A percentile compares a stretch with the other conserved stretches of the same genome.
These are phyloP conservation scores for Nomada ruficornis DNA, from an alignment of 2,888 invertebrate species.

Conservation along the genomic window DNA sequence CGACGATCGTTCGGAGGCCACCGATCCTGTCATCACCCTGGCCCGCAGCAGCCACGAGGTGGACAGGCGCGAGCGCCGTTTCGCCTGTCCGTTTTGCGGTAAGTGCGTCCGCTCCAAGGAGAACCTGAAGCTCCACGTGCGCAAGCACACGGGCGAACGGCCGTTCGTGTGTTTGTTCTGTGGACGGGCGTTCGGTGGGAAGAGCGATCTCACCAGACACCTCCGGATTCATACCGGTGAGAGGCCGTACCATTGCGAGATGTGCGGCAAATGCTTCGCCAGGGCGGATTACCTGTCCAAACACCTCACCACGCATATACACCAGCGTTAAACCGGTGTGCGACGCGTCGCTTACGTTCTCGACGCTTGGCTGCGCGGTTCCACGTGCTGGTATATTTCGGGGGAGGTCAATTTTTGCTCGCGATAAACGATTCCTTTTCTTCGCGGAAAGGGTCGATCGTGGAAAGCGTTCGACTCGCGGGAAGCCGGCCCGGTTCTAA, in stretches of 20 bases:
- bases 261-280: conserved; percentile 96
- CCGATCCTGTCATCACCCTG: conserved; percentile 59
- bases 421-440: too few relatives aligned
- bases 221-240: conserved; percentile 95
- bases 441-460: background rate
- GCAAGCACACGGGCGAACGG: conserved; percentile 94
- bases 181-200: conserved; percentile 94
- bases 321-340: conserved; percentile 83
- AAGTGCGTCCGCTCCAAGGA: conserved; percentile 95
- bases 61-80: conserved; percentile 85
- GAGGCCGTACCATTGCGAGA: conserved; percentile 95
- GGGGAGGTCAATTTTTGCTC: background rate
- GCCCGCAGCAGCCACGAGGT: conserved; percentile 73
- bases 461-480: background rate
- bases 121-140: conserved; percentile 93
- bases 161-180: conserved; percentile 97
- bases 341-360: conserved; percentile 8
- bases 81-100: conserved; percentile 95
- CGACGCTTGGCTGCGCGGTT: background rate
- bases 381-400: background rate
- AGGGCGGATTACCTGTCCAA: conserved; percentile 95
- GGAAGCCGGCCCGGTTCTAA: background rate
- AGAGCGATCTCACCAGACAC: conserved; percentile 94
- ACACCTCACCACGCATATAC: conserved; percentile 95
- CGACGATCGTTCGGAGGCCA: conserved; percentile 83